Percentiles rank a stretch among this genome's conserved stretches.
Conservation (phyloP, 2,888 invertebrate genomes). For the Alitta virens region DNA sequence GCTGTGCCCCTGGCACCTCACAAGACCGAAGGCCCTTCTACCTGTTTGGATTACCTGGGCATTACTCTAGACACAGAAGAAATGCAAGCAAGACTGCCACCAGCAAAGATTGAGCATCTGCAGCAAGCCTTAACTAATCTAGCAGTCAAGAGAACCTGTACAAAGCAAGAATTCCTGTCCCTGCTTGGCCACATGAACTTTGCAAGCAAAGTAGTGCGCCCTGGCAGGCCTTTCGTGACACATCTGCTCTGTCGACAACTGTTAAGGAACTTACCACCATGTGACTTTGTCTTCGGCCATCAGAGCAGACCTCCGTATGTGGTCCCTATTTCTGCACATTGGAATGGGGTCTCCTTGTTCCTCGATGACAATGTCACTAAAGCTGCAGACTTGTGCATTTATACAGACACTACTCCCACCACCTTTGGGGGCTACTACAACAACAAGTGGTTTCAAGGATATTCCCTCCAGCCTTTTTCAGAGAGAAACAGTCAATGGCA, state of each 20-base stretch:
- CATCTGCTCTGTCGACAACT: constrained; percentile 19
- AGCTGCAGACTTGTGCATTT: too few relatives aligned
- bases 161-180: constrained; percentile 21
- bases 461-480: constrained; percentile 6
- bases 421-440: constrained; percentile 3
- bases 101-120: too few relatives aligned
- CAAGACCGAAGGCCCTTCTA: constrained; percentile 22
- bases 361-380: too few relatives aligned
- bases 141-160: constrained; percentile 13
- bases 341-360: too few relatives aligned
- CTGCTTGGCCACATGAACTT: constrained; percentile 17
- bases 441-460: constrained; percentile 9
- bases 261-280: constrained; percentile 15
- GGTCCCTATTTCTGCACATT: too few relatives aligned
- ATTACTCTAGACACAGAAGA: constrained; percentile 25
- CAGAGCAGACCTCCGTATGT: too few relatives aligned
- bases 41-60: constrained; percentile 25
- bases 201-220: constrained; percentile 15
- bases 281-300: constrained; percentile 4
- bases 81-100: constrained; percentile 20
- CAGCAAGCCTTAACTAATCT: constrained; percentile 4
- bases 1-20: constrained; percentile 20
- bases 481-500: not conserved
- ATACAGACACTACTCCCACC: too few relatives aligned
- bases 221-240: constrained; percentile 24